Evolutionary conservation across 2,113 vertebrate species (phyloP).

Genomic region (Alaudala cheleensis): DNA sequence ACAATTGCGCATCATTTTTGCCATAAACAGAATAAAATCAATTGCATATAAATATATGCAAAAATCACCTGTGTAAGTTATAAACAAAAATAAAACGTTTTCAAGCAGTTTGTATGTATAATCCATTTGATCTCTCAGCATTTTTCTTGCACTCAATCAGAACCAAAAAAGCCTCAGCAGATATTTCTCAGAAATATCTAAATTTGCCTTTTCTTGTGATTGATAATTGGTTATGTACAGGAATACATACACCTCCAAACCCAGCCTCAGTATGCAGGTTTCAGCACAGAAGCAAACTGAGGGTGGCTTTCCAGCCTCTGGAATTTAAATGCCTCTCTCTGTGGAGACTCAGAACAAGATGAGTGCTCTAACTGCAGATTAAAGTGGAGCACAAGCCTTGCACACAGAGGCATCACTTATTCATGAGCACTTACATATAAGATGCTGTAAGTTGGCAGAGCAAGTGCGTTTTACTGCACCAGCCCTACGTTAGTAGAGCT

Average conservation of each 20-base stretch:
- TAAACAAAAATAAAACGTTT: background rate
- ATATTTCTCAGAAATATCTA: background rate
- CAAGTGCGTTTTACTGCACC: fast-evolving
- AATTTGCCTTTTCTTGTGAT: background rate
- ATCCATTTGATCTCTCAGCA: background rate
- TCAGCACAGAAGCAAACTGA: background rate
- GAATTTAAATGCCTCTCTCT: background rate
- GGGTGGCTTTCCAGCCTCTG: background rate
- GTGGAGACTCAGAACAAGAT: background rate
- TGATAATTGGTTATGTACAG: background rate
- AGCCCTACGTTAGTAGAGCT: background rate
- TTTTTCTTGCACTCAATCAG: background rate
- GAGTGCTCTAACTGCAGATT: background rate
- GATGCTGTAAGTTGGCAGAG: background rate
- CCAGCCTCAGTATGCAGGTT: background rate
- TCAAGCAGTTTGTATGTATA: background rate
- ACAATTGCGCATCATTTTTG: background rate
- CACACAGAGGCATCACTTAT: background rate
- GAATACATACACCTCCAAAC: background rate
- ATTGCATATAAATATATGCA: background rate
- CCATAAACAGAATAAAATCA: background rate
- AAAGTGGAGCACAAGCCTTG: background rate
- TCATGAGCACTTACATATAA: background rate
- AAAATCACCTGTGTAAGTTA: background rate
- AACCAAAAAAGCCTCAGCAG: background rate